phyloP scores from a whole-genome alignment of 2,113 vertebrate genomes.

The Festucalex cinctus region DNA sequence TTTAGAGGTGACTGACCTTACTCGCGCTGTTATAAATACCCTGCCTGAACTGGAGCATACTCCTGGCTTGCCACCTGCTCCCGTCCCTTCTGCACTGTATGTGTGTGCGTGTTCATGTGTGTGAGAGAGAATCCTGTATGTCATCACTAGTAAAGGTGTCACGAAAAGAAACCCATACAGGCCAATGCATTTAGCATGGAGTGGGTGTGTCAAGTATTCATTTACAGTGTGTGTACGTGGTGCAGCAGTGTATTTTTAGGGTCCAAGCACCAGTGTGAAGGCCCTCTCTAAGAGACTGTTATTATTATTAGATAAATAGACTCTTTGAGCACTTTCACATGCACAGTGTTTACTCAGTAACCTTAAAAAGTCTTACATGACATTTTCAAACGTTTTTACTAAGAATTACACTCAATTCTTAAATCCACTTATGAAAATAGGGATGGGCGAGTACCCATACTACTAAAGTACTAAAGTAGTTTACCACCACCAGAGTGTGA shows the following conservation, averaged over 20 bases:
- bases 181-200: conserved; percentile 18
- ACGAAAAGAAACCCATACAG: conserved; percentile 32
- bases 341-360: background rate
- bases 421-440: background rate
- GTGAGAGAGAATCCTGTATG: conserved; percentile 30
- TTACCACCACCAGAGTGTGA: too few relatives aligned
- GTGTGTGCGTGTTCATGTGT: conserved; percentile 7
- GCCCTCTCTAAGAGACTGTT: background rate
- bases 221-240: conserved; percentile 16
- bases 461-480: too few relatives aligned
- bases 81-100: conserved; percentile 48
- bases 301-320: background rate
- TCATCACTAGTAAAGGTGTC: conserved; percentile 51
- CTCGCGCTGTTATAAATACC: conserved; percentile 64
- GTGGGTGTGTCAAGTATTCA: conserved; percentile 22
- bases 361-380: background rate
- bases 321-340: background rate
- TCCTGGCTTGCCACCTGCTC: conserved; percentile 63
- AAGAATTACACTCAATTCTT: background rate
- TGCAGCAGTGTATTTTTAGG: conserved; percentile 12
- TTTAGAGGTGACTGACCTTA: conserved; percentile 46
- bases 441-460: too few relatives aligned
- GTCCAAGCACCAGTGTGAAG: background rate
- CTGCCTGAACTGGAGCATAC: conserved; percentile 39
- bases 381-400: background rate